Evolutionary conservation across 2,888 invertebrate species (phyloP).

Genomic region (Zonitis immaculata): DNA sequence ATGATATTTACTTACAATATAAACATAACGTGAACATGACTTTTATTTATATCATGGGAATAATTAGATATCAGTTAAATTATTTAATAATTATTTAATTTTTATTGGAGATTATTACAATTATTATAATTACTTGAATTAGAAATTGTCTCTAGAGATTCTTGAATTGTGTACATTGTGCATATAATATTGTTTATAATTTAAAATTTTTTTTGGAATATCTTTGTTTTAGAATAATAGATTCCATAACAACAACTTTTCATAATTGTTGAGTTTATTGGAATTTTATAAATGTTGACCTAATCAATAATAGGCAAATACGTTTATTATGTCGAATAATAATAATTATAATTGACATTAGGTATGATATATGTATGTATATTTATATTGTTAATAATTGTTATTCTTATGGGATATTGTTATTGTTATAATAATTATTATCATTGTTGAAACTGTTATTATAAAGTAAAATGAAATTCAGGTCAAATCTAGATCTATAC

Average conservation of each 20-base stretch:
- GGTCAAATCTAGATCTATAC: not conserved
- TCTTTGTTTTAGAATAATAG: too few relatives aligned
- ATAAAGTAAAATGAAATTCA: not conserved
- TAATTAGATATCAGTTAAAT: not conserved
- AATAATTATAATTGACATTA: too few relatives aligned
- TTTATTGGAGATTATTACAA: too few relatives aligned
- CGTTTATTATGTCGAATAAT: not conserved
- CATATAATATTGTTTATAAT: too few relatives aligned
- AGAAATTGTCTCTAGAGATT: not conserved
- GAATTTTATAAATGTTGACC: not conserved
- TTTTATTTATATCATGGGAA: not conserved
- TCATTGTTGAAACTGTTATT: not conserved
- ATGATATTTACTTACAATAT: too few relatives aligned
- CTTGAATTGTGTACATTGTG: too few relatives aligned
- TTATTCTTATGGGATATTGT: not conserved
- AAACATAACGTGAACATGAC: not conserved
- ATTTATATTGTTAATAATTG: not conserved
- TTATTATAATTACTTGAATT: not conserved
- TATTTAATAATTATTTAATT: too few relatives aligned
- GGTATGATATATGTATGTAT: too few relatives aligned
- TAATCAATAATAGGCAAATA: not conserved
- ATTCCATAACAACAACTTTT: too few relatives aligned
- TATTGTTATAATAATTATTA: not conserved
- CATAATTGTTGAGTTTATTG: not conserved
- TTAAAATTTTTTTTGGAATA: too few relatives aligned